phyloP scores from a whole-genome alignment of 2,888 invertebrate genomes.

The Plebejus anna region DNA sequence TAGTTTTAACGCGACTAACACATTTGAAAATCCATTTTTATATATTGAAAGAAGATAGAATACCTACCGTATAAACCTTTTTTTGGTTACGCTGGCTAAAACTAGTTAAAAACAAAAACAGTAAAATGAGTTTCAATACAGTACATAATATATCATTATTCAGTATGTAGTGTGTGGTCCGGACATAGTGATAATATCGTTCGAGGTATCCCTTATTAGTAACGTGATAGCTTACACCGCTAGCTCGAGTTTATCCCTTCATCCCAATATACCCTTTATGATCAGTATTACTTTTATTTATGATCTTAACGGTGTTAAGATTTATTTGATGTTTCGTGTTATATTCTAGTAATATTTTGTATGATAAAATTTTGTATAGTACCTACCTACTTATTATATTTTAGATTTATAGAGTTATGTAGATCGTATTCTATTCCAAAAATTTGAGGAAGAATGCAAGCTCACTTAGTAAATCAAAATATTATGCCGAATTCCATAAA shows the following conservation, averaged over 20 bases:
- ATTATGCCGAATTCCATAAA: no score
- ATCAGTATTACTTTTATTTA: neutral
- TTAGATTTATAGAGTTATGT: neutral
- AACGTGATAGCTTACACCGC: slow-evolving; percentile 26
- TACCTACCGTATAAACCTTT: no score
- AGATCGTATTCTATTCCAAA: no score
- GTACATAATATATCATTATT: neutral
- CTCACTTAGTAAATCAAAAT: no score
- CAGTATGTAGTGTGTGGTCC: slow-evolving; percentile 51
- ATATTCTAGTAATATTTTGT: neutral
- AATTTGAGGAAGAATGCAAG: no score
- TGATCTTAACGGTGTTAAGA: neutral
- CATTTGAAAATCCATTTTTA: no score
- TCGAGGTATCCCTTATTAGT: slow-evolving; percentile 40
- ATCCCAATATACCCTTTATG: neutral
- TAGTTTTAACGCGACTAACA: no score
- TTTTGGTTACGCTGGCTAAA: no score
- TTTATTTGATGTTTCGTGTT: neutral
- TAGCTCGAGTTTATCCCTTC: slow-evolving; percentile 22
- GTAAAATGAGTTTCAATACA: no score
- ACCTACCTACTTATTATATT: neutral
- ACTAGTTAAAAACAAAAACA: no score
- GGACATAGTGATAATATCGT: slow-evolving; percentile 67
- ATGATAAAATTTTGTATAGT: neutral
- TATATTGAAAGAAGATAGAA: no score